Percentiles rank a stretch among this genome's conserved stretches.
These are phyloP conservation scores for Euborellia annulipes DNA, from an alignment of 1,140 invertebrate genomes.

Conservation along the genomic window DNA sequence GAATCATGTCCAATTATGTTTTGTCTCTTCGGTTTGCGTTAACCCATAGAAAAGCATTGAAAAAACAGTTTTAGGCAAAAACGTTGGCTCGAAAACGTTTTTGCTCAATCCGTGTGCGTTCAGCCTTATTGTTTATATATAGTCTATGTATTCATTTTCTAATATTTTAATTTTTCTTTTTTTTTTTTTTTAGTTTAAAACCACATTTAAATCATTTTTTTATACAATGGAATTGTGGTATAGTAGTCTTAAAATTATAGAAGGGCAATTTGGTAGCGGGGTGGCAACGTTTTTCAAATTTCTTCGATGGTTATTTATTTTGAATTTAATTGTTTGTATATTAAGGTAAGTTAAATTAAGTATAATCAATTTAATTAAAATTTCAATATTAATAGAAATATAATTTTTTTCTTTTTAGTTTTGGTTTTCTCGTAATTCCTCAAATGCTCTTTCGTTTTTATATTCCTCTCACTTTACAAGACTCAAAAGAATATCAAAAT, in stretches of 20 bases:
- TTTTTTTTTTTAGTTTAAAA: slow-evolving; percentile 27
- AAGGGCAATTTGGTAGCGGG: slow-evolving; percentile 58
- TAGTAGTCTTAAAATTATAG: slow-evolving; percentile 47
- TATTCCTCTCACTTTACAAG: not conserved
- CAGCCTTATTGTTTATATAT: too few relatives aligned
- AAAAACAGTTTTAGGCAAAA: too few relatives aligned
- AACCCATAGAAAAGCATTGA: too few relatives aligned
- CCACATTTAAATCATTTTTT: slow-evolving; percentile 34
- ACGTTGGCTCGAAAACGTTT: too few relatives aligned
- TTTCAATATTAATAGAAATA: not conserved
- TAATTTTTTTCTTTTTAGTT: too few relatives aligned
- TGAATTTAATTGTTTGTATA: slow-evolving; percentile 39
- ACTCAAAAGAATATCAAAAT: not conserved
- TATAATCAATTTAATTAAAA: not conserved
- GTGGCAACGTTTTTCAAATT: slow-evolving; percentile 62
- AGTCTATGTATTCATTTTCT: too few relatives aligned
- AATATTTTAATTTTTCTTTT: slow-evolving; percentile 11
- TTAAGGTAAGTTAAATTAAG: slow-evolving; percentile 21
- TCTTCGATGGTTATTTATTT: slow-evolving; percentile 51
- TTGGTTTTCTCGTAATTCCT: slow-evolving; percentile 25
- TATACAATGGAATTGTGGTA: slow-evolving; percentile 50
- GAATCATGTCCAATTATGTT: too few relatives aligned
- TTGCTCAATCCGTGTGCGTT: too few relatives aligned
- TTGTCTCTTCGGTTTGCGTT: too few relatives aligned
- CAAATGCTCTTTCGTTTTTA: slow-evolving; percentile 21